Evolutionary conservation across 2,888 invertebrate species (phyloP), one percentile per base, ranked within the genome.

Genomic region (Epistrophella euchroma): DNA sequence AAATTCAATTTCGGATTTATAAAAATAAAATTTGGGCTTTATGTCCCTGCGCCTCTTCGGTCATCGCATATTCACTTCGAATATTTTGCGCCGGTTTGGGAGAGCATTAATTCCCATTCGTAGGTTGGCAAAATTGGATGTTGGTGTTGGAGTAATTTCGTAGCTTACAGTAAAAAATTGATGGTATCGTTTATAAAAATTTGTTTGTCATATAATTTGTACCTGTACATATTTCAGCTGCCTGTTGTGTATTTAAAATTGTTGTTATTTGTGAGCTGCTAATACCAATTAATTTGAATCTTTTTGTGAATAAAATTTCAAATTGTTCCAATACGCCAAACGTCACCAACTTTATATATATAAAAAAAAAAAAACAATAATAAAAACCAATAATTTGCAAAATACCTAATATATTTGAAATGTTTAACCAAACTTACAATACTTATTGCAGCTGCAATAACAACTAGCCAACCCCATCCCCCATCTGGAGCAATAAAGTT

Each of bases 391-490:
- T n/a, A n/a, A n/a, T n/a, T n/a, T n/a, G n/a, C n/a, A n/a, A n/a
- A n/a, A n/a, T n/a, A n/a, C 19, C 0, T 1, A 19, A 10, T 13
- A 10, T 13, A 0, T 55, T 7, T 11, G 1, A 28, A 5, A 28
- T 32, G 6, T 32, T 40, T 4, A 32, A 13, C 19, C 5, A 19
- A 22, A 94, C 95, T 94, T 92, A 96, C 96, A 89, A 95, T 96
- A 75, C 95, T 95, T 89, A 95, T 93, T 89, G 96, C 96, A 85
- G 95, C 95, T 15, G 96, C 96, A 25, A 96, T 89, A 25, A 96
- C 94, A 64, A 96, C 94, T 91, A 96, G 93, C 96, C 96, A 96
- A 4, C 92, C 92, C 96, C 96, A 96, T 0, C 96, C 96, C 0
- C 96, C 96, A 91, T 96, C 96, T 0, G 96, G 96, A 4, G 96